Evolutionary conservation across 2,113 vertebrate species (phyloP).

Genomic region (Heloderma charlesbogerti): DNA sequence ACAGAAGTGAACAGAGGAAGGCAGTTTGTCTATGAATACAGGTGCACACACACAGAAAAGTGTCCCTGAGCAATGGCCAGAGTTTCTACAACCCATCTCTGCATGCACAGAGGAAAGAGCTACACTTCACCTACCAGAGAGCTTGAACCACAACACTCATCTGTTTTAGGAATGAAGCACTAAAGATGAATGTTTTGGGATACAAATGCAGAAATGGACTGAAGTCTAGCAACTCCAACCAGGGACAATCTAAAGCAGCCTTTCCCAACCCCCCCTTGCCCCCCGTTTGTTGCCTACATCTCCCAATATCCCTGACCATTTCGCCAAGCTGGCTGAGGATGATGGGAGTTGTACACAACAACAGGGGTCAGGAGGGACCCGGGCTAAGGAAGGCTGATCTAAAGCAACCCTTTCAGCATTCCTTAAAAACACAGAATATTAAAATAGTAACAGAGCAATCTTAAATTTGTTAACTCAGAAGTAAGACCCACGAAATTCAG

Average conservation of each 20-base stretch:
- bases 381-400: no score
- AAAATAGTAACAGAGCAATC: background rate
- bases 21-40: no score
- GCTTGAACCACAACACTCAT: background rate
- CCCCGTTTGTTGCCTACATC: background rate
- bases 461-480: background rate
- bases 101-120: background rate
- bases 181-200: background rate
- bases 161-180: background rate
- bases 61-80: background rate
- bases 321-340: background rate
- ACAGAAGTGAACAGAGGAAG: no score
- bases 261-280: background rate
- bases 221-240: background rate
- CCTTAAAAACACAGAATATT: background rate
- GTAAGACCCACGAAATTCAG: background rate
- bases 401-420: background rate
- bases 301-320: background rate
- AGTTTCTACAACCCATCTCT: background rate
- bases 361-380: background rate
- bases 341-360: background rate
- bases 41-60: background rate
- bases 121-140: background rate
- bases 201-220: background rate
- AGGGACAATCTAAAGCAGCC: background rate